Conservation (phyloP, 2,797 vertebrate genomes). For the Sebastes hopkinsi region DNA sequence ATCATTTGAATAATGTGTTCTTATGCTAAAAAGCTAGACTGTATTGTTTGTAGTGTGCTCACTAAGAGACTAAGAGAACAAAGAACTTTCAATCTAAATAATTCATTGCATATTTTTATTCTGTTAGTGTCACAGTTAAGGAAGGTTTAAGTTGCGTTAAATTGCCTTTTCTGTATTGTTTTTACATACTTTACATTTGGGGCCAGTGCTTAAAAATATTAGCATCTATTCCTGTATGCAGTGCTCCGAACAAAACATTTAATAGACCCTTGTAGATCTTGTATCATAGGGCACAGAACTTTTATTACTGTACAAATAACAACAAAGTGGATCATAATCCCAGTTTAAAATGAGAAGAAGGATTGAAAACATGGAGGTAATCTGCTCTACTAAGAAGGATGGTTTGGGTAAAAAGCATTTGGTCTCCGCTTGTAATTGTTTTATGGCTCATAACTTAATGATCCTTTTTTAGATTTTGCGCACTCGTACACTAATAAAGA, state of each 20-base stretch:
- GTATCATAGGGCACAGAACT: background rate
- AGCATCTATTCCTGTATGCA: too few relatives aligned
- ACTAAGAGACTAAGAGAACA: background rate
- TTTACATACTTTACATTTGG: too few relatives aligned
- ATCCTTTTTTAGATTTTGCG: background rate
- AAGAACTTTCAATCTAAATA: too few relatives aligned
- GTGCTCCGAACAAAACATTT: too few relatives aligned
- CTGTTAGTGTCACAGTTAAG: too few relatives aligned
- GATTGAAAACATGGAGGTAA: slow-evolving; percentile 3
- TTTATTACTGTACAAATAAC: slow-evolving; percentile 8
- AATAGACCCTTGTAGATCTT: background rate
- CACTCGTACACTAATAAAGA: background rate
- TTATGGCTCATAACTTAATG: background rate
- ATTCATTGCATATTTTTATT: too few relatives aligned
- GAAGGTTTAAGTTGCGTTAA: too few relatives aligned
- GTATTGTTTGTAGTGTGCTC: background rate
- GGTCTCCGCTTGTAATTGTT: background rate
- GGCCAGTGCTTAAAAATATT: too few relatives aligned
- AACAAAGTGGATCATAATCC: slow-evolving; percentile 8
- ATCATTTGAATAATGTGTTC: too few relatives aligned
- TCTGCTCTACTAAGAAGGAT: background rate
- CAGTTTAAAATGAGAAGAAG: slow-evolving; percentile 13
- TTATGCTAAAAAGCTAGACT: too few relatives aligned
- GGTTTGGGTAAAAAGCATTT: background rate
- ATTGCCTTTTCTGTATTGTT: too few relatives aligned